A percentile compares a stretch with the other conserved stretches of the same genome.
Evolutionary conservation across 2,113 vertebrate species (phyloP).

Genomic region (Neopipo cinnamomea): DNA sequence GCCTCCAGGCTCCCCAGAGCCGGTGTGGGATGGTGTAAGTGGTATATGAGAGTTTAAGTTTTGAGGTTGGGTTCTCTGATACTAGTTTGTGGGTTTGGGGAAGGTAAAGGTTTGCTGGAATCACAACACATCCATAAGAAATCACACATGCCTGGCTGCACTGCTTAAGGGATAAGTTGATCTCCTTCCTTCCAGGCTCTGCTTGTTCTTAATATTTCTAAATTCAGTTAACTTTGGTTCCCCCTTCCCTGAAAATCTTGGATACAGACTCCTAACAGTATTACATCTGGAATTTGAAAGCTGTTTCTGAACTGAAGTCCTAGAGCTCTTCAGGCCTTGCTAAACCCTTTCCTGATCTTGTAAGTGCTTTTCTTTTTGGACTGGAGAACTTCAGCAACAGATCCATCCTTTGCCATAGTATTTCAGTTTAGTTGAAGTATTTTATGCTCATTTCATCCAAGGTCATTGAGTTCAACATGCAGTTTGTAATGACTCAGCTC

Average conservation of each 20-base stretch:
- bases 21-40: not conserved
- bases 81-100: fast-evolving
- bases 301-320: not conserved
- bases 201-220: not conserved
- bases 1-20: not conserved
- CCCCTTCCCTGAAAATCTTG: not conserved
- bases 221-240: not conserved
- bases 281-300: not conserved
- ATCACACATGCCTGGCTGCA: fast-evolving
- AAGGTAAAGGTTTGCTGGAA: not conserved
- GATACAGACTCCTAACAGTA: not conserved
- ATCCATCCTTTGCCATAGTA: not conserved
- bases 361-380: not conserved
- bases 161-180: not conserved
- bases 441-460: not conserved
- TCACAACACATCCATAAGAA: not conserved
- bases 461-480: not conserved
- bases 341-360: not conserved
- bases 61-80: not conserved
- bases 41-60: not conserved
- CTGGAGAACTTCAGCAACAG: not conserved
- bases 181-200: not conserved
- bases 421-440: not conserved
- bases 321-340: not conserved
- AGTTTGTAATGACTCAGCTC: not conserved